Evolutionary conservation across 1,140 invertebrate genomes (phyloP), one percentile per base, ranked within the genome.

Genomic region (Eubasilissa regina): DNA sequence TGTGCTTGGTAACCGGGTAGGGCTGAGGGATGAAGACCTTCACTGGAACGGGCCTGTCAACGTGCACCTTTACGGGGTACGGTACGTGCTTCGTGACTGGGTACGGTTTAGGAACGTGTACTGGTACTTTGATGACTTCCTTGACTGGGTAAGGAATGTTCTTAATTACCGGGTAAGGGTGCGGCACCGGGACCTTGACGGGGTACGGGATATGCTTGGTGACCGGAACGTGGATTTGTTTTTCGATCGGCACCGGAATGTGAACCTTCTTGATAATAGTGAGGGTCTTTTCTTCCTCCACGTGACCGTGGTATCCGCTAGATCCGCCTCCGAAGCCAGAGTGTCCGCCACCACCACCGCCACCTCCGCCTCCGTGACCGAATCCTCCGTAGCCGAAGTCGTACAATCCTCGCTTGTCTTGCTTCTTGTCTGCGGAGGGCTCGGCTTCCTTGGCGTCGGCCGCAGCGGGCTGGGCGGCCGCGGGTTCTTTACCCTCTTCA

Each of bases 191-290:
- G 47, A 92, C 91, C 84, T 92, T 91, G 58, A 91, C 86, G 19
- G 91, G 92, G 76, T 87, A 86, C 11, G 88, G 91, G 3, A 92
- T 85, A 44, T 88, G 88, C 77, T 92, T 92, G 81, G 90, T 89
- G 9, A 92, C 91, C 4, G 91, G 91, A 10, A 89, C 84, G 11
- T 84, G 91, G 75, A 92, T 89, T 80, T 89, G 88, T 84, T 92
- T 92, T 78, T 91, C 90, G 12, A 92, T 91, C 13, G 92, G 92
- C 84, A 91, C 90, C 1, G 92, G 92, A 8, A 91, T 86, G 76
- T 90, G 87, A 83, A 93, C 91, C 84, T 94, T 94, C 86, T 95
- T 95, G 51, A 93, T 90, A 11, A 95, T 89, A 15, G 94, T 95
- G 80, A 95, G 88, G n/a, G 93, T 93, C 87, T 95, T 95, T 68